Evolutionary conservation across 2,797 vertebrate species (phyloP).

Genomic region (Mormyrus hasselquistii): DNA sequence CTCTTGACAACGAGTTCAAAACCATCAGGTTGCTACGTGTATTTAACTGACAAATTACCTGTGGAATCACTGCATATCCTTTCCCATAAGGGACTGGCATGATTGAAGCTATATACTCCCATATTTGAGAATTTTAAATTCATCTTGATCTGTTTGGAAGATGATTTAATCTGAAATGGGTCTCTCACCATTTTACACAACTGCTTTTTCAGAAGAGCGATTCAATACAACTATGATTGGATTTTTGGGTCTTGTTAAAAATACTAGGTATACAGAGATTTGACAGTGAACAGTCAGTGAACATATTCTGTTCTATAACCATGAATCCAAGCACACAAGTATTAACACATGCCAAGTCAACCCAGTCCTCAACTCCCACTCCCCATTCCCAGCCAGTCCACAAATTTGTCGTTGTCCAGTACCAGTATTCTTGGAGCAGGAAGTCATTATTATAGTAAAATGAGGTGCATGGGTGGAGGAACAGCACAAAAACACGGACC

Average conservation of each 20-base stretch:
- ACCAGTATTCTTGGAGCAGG: not conserved
- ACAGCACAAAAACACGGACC: not conserved
- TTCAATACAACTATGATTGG: not conserved
- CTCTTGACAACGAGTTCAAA: not conserved
- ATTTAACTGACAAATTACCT: not conserved
- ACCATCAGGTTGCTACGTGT: not conserved
- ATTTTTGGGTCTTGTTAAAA: not conserved
- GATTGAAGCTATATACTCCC: not conserved
- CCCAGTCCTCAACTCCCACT: not conserved
- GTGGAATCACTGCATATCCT: not conserved
- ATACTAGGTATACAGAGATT: not conserved
- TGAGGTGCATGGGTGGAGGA: not conserved
- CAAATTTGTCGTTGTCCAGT: not conserved
- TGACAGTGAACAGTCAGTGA: not conserved
- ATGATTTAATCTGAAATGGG: not conserved
- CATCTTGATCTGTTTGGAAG: not conserved
- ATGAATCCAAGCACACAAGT: not conserved
- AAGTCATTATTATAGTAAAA: not conserved
- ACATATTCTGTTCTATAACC: not conserved
- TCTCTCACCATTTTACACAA: not conserved
- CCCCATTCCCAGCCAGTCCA: not conserved
- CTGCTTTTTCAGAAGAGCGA: not conserved
- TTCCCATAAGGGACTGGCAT: not conserved
- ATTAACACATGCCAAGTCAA: not conserved
- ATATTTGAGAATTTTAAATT: not conserved